Conservation (phyloP, 2,888 invertebrate species). For the Chorisops tibialis region DNA sequence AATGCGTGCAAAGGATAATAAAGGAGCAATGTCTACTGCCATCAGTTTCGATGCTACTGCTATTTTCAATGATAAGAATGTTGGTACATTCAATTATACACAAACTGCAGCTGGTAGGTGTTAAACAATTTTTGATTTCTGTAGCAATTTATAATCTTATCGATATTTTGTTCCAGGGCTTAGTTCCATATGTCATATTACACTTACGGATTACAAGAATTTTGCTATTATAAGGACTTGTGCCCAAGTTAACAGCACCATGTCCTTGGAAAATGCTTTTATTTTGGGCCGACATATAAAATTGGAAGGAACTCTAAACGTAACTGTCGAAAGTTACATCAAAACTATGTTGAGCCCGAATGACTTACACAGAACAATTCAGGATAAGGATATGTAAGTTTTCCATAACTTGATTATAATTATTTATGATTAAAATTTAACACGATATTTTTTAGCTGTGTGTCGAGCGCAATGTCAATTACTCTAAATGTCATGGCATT, state of each 20-base stretch:
- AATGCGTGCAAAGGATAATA: not conserved
- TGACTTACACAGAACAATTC: slow-evolving; percentile 1
- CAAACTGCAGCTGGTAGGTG: slow-evolving; percentile 1
- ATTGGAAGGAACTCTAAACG: not conserved
- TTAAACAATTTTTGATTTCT: not conserved
- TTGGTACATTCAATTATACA: slow-evolving; percentile 8
- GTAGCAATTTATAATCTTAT: not conserved
- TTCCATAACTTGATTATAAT: not conserved
- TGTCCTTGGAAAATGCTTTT: slow-evolving; percentile 4
- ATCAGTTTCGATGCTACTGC: not conserved
- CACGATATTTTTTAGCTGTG: not conserved
- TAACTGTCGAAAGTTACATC: slow-evolving; percentile 10
- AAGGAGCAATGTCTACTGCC: not conserved
- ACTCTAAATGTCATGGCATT: not conserved
- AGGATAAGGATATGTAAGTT: slow-evolving; percentile 1
- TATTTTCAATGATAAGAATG: not conserved
- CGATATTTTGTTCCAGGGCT: not conserved
- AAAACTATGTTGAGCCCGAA: not conserved
- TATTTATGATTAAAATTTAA: not conserved
- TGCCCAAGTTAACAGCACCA: slow-evolving; percentile 7
- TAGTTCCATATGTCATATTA: not conserved
- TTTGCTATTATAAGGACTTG: slow-evolving; percentile 11
- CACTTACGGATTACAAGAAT: slow-evolving; percentile 9
- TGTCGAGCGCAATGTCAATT: not conserved
- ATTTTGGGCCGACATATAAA: not conserved